Evolutionary conservation across 2,888 invertebrate genomes (phyloP).

Genomic region (Tenthredo distinguenda): DNA sequence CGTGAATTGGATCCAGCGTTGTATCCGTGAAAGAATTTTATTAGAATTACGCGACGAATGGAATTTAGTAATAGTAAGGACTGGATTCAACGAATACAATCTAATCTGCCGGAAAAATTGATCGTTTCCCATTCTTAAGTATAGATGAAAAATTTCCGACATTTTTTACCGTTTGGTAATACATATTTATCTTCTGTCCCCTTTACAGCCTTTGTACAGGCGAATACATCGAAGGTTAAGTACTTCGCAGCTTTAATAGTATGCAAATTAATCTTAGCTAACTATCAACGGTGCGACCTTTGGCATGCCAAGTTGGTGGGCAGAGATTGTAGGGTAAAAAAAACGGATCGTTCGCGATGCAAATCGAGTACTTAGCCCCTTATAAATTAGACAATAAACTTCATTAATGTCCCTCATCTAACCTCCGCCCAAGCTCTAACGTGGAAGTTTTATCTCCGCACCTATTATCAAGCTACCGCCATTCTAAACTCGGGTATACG

Average conservation of each 20-base stretch:
- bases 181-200: not conserved
- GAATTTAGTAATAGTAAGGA: not conserved
- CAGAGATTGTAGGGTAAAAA: conserved; percentile 54
- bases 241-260: conserved; percentile 22
- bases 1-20: not conserved
- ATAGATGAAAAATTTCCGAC: not conserved
- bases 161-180: not conserved
- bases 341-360: conserved; percentile 63
- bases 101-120: not conserved
- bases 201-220: not conserved
- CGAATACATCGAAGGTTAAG: conserved; percentile 4
- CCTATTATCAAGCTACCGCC: conserved; percentile 39
- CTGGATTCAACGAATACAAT: not conserved
- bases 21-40: not conserved
- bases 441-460: conserved; percentile 44
- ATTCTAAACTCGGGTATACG: conserved; percentile 30
- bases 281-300: conserved; percentile 47
- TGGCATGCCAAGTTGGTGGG: conserved; percentile 34
- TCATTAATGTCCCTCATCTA: conserved; percentile 49
- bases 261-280: conserved; percentile 51
- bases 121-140: not conserved
- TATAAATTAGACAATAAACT: conserved; percentile 64
- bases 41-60: not conserved
- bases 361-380: conserved; percentile 66
- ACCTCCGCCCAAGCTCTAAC: conserved; percentile 29